Evolutionary conservation across 2,113 vertebrate species (phyloP), one percentile per base, ranked within the genome.

Genomic region (Nyctereutes procyonoides): DNA sequence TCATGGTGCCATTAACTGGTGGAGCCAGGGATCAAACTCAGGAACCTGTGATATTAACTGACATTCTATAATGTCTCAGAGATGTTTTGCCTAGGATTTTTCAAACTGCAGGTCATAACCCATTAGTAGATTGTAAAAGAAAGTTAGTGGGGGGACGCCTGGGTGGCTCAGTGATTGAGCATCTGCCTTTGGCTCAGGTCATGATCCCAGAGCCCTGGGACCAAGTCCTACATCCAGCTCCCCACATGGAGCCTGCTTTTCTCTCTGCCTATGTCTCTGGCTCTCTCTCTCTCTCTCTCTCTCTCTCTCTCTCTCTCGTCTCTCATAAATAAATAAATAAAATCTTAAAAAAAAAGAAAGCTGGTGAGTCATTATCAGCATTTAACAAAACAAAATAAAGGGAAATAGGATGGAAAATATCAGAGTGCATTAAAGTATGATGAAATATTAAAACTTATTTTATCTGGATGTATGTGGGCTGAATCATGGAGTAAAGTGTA

Each of bases 331-430:
- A 43, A 43, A 43, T 6, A 43, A 43, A 43, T 43, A 43, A 43
- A 43, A 43, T 43, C 43, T 43, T 43, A 43, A 43, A 43, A 43
- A 43, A 74, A 89, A 77, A 82, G 81, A 87, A 77, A 73, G 60
- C 60, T 63, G 56, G 71, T 77, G 71, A 11, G 17, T 85, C 32
- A 67, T n/a, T 28, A n/a, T 6, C 35, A 90, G 62, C 51, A 89
- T 76, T 88, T 53, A 90, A 76, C 32, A 81, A 81, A 96, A 67
- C 48, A n/a, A 95, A 92, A 82, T 32, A 63, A 13, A 79, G 51
- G 28, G 62, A 4, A 55, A 4, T 26, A 91, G 8, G 24, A 73
- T 87, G 16, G 48, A 71, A 95, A 56, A 35, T 83, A 58, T 43
- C 43, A 32, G 22, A 74, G 0, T 48, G 3, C 6, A 24, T 55